These are phyloP conservation scores for Limnephilus marmoratus DNA, from an alignment of 2,888 invertebrate species.

Conservation along the genomic window DNA sequence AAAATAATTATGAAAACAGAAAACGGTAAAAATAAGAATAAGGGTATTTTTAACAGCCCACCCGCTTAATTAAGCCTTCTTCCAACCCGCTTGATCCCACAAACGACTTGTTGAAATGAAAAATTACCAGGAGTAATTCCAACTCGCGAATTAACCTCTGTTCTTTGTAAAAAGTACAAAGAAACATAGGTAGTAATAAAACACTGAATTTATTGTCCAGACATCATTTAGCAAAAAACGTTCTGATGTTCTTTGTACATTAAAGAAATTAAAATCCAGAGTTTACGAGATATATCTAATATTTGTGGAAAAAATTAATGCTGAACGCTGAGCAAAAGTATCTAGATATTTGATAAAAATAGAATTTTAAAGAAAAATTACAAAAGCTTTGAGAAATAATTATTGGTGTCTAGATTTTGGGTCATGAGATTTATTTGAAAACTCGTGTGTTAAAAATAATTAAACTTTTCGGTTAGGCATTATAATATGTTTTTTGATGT, in stretches of 20 bases:
- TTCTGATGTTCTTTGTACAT: not conserved
- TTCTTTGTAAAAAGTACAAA: not conserved
- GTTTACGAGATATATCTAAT: too few relatives aligned
- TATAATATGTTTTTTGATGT: too few relatives aligned
- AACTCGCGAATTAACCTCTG: not conserved
- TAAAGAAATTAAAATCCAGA: not conserved
- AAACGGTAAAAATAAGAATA: not conserved
- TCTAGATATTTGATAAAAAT: too few relatives aligned
- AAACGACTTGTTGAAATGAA: slow-evolving; percentile 23
- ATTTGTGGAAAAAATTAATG: too few relatives aligned
- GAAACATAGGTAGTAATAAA: not conserved
- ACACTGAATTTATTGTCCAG: not conserved
- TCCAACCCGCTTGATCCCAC: not conserved
- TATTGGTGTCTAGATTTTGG: too few relatives aligned
- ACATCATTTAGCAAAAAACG: not conserved
- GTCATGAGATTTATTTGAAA: not conserved
- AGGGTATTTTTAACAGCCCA: not conserved
- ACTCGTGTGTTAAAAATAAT: not conserved
- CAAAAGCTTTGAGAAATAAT: too few relatives aligned
- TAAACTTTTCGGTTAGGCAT: not conserved
- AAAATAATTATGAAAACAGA: not conserved
- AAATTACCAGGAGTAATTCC: not conserved
- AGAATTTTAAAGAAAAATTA: too few relatives aligned
- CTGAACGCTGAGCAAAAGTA: too few relatives aligned
- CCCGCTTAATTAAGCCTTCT: not conserved